phyloP scores from a whole-genome alignment of 1,140 invertebrate genomes.

The Homarus americanus region DNA sequence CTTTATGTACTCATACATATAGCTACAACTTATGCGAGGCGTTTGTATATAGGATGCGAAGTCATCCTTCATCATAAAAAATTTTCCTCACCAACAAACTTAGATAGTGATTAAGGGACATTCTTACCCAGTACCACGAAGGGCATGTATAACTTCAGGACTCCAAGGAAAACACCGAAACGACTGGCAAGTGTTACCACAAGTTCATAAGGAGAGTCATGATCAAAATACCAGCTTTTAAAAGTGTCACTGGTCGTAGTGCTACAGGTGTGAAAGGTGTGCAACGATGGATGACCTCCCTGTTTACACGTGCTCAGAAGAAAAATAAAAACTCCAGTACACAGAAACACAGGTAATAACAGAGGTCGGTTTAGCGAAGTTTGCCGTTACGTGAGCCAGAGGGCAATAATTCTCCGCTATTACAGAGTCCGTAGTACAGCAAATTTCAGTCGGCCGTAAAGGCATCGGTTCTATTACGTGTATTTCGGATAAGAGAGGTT shows the following conservation, averaged over 20 bases:
- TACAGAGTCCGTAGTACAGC: conserved; percentile 47
- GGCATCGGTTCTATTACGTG: conserved; percentile 63
- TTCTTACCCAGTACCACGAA: neutral
- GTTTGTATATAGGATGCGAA: too few relatives aligned
- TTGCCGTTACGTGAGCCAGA: conserved; percentile 26
- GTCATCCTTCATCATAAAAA: too few relatives aligned
- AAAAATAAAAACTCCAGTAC: neutral
- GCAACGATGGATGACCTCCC: neutral
- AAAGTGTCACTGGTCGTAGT: too few relatives aligned
- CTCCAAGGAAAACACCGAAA: neutral
- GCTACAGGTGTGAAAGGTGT: too few relatives aligned
- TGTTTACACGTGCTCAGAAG: neutral
- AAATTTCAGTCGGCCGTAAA: conserved; percentile 63
- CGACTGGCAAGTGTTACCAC: neutral
- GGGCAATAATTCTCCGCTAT: conserved; percentile 51
- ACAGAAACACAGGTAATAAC: conserved; percentile 13
- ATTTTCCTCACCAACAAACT: conserved; percentile 3
- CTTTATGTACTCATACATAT: too few relatives aligned
- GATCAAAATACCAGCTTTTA: too few relatives aligned
- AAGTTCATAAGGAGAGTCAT: too few relatives aligned
- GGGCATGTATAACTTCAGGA: neutral
- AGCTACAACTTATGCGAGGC: too few relatives aligned
- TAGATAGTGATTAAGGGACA: neutral
- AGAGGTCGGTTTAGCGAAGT: conserved; percentile 34
- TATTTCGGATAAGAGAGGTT: conserved; percentile 62